These are phyloP conservation scores for Lindbergichthys nudifrons DNA, from an alignment of 2,797 vertebrate species.

Conservation along the genomic window DNA sequence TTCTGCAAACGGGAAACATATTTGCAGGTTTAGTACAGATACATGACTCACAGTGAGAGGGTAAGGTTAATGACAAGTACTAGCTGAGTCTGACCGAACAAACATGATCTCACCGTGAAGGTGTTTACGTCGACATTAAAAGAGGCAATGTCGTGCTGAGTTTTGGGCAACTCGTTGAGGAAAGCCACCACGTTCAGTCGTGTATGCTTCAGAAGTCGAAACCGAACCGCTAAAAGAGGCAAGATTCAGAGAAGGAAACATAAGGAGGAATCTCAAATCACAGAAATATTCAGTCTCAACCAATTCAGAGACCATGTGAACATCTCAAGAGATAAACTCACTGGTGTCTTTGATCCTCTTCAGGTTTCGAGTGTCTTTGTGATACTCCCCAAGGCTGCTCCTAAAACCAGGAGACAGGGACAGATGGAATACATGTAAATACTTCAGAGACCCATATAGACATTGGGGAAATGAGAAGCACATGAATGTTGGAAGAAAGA, in stretches of 20 bases:
- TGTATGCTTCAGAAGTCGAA: conserved; percentile 89
- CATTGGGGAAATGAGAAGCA: background rate
- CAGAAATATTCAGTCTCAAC: background rate
- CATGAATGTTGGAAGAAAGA: background rate
- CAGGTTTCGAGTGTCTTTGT: conserved; percentile 91
- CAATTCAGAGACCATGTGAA: background rate
- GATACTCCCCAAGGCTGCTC: conserved; percentile 88
- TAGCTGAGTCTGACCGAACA: background rate
- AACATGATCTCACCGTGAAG: conserved; percentile 84
- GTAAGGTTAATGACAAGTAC: background rate
- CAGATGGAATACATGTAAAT: background rate
- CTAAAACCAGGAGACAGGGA: conserved; percentile 67
- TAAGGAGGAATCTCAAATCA: conserved; percentile 5
- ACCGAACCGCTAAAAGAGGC: conserved; percentile 82
- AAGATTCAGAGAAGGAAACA: conserved; percentile 14
- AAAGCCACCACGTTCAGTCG: conserved; percentile 93
- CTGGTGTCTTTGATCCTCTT: conserved; percentile 91
- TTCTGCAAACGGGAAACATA: conserved; percentile 79
- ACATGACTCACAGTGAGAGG: conserved; percentile 1
- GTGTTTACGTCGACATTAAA: conserved; percentile 91
- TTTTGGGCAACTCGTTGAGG: conserved; percentile 92
- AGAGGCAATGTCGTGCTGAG: conserved; percentile 91
- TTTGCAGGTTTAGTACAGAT: conserved; percentile 17
- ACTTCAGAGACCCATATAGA: background rate
- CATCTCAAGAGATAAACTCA: conserved; percentile 74